These are phyloP conservation scores for Aldrovandia affinis DNA, from an alignment of 2,797 vertebrate genomes.

Conservation along the genomic window DNA sequence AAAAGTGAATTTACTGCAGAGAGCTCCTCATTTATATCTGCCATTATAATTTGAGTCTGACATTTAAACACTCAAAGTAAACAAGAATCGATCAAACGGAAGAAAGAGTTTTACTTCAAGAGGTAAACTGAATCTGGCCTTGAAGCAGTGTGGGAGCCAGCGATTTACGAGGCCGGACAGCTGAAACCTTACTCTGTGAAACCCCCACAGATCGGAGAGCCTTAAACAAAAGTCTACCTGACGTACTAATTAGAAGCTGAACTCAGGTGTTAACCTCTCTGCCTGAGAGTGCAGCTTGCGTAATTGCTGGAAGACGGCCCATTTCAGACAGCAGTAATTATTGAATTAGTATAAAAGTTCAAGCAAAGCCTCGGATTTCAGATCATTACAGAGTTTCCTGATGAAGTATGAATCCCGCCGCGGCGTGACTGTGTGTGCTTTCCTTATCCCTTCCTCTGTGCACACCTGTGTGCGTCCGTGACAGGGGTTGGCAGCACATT, in stretches of 20 bases:
- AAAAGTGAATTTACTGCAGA: neutral
- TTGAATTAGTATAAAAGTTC: conserved; percentile 96
- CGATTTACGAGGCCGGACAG: conserved; percentile 47
- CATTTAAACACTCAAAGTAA: conserved; percentile 13
- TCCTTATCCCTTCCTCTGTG: conserved; percentile 40
- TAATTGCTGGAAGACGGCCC: conserved; percentile 81
- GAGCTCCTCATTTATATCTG: neutral
- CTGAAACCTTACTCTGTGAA: conserved; percentile 74
- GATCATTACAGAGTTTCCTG: conserved; percentile 84
- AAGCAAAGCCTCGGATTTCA: conserved; percentile 90
- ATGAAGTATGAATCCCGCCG: conserved; percentile 87
- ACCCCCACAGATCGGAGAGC: conserved; percentile 66
- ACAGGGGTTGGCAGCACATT: conserved; percentile 39
- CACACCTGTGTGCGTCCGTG: conserved; percentile 68
- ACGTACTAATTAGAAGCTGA: conserved; percentile 82
- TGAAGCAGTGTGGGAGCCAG: neutral
- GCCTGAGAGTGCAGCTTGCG: conserved; percentile 74
- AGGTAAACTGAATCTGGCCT: neutral
- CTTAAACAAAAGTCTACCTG: conserved; percentile 77
- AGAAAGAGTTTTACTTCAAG: conserved; percentile 18
- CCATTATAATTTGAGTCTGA: neutral
- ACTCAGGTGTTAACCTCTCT: conserved; percentile 83
- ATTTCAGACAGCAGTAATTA: conserved; percentile 90
- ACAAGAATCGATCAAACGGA: neutral
- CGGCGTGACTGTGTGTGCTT: conserved; percentile 46